Percentiles rank a stretch among this genome's conserved stretches.
Evolutionary conservation across 1,140 invertebrate genomes (phyloP).

Genomic region (Musca domestica): DNA sequence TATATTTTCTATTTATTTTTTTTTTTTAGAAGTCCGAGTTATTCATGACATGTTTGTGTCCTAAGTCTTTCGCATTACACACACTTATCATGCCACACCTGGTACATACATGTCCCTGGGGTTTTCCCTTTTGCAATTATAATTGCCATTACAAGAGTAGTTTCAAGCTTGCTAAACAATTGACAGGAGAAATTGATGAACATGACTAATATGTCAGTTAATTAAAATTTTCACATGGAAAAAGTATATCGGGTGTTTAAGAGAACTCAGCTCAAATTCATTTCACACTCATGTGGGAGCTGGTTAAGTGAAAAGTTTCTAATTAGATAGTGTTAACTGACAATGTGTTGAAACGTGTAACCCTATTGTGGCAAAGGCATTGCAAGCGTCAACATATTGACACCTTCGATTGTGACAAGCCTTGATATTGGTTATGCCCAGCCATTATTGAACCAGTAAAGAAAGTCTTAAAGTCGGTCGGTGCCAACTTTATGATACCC

Average conservation of each 20-base stretch:
- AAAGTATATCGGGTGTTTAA: neutral
- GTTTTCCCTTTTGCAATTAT: slow-evolving; percentile 10
- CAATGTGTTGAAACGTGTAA: neutral
- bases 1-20: too few species aligned
- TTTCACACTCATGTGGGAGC: slow-evolving; percentile 36
- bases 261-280: neutral
- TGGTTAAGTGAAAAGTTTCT: slow-evolving; percentile 52
- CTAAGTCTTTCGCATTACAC: slow-evolving; percentile 11
- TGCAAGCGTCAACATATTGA: slow-evolving; percentile 45
- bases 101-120: neutral
- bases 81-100: neutral
- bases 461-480: too few species aligned
- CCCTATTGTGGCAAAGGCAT: slow-evolving; percentile 36
- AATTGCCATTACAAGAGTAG: neutral
- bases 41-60: neutral
- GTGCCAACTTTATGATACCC: too few species aligned
- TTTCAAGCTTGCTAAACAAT: slow-evolving; percentile 1
- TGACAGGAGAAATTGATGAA: neutral
- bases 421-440: neutral
- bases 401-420: neutral
- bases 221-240: neutral
- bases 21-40: too few species aligned
- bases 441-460: too few species aligned
- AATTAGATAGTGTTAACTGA: slow-evolving; percentile 42
- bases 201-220: neutral